Evolutionary conservation across 2,113 vertebrate species (phyloP).

Genomic region (Herpailurus yagouaroundi): DNA sequence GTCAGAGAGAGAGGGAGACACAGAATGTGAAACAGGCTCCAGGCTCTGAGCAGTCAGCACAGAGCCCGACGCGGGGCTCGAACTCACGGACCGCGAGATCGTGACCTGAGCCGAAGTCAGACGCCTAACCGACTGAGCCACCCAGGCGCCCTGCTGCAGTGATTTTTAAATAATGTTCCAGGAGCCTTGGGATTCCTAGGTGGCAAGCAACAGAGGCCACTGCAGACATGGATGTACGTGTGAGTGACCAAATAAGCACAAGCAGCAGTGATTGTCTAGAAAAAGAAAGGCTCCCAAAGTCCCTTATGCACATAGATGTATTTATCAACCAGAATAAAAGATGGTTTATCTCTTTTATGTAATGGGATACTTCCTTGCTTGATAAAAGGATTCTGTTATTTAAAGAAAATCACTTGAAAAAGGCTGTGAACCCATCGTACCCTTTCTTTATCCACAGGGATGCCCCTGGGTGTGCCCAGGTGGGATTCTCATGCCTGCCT

Average conservation of each 20-base stretch:
- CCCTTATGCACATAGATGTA: background rate
- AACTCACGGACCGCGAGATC: too few relatives aligned
- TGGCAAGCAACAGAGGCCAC: background rate
- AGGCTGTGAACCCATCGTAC: background rate
- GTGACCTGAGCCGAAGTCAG: too few relatives aligned
- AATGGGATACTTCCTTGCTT: background rate
- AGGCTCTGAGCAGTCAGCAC: too few relatives aligned
- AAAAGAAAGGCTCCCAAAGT: background rate
- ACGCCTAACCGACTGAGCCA: too few relatives aligned
- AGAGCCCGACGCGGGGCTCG: too few relatives aligned
- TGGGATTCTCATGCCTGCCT: background rate
- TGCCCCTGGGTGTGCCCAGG: background rate
- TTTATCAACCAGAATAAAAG: background rate
- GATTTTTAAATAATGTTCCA: conserved; percentile 16
- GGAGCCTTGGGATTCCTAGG: background rate
- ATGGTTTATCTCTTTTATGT: background rate
- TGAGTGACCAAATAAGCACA: background rate
- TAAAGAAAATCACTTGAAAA: conserved; percentile 36
- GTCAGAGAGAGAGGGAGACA: too few relatives aligned
- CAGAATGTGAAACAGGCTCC: too few relatives aligned
- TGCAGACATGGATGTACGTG: background rate
- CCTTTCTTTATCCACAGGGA: background rate
- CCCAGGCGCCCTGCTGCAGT: background rate
- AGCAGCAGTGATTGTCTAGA: background rate
- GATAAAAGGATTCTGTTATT: background rate